A percentile compares a stretch with the other conserved stretches of the same genome.
Evolutionary conservation across 2,888 invertebrate genomes (phyloP).

Genomic region (Acanthoscelides obtectus): DNA sequence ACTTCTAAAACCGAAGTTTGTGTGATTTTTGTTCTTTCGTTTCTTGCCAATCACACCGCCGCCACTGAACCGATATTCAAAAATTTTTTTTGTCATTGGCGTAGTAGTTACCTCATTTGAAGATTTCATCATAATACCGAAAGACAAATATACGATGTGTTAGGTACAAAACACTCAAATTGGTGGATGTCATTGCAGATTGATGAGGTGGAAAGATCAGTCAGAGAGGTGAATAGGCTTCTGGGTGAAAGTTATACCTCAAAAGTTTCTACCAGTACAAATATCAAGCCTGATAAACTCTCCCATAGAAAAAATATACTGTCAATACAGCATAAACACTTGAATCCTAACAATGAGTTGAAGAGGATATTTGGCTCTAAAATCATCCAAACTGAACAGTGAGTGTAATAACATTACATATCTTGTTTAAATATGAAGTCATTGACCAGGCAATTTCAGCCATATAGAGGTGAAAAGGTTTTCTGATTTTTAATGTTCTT

Average conservation of each 20-base stretch:
- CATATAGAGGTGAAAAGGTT: conserved; percentile 1
- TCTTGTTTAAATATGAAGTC: neutral
- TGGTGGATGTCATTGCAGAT: conserved; percentile 35
- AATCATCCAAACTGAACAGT: conserved; percentile 63
- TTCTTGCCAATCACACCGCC: too few species aligned
- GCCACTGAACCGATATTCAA: too few species aligned
- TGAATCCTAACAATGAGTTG: conserved; percentile 77
- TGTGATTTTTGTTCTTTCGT: too few species aligned
- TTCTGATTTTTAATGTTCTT: conserved; percentile 9
- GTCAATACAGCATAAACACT: conserved; percentile 62
- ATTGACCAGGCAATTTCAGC: neutral
- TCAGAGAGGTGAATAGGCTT: conserved; percentile 63
- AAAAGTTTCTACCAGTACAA: conserved; percentile 13
- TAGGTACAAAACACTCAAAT: neutral
- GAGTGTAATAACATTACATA: conserved; percentile 13
- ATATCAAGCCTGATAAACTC: conserved; percentile 32
- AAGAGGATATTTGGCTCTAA: conserved; percentile 77
- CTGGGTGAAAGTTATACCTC: conserved; percentile 53
- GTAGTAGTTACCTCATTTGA: too few species aligned
- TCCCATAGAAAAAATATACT: conserved; percentile 51
- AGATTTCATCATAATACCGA: too few species aligned
- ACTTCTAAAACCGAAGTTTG: too few species aligned
- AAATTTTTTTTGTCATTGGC: too few species aligned
- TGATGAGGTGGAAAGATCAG: conserved; percentile 64
- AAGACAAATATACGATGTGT: too few species aligned